Percentiles rank a stretch among this genome's conserved stretches.
These are phyloP conservation scores for Lates japonicus DNA, from an alignment of 2,797 vertebrate genomes.

Conservation along the genomic window DNA sequence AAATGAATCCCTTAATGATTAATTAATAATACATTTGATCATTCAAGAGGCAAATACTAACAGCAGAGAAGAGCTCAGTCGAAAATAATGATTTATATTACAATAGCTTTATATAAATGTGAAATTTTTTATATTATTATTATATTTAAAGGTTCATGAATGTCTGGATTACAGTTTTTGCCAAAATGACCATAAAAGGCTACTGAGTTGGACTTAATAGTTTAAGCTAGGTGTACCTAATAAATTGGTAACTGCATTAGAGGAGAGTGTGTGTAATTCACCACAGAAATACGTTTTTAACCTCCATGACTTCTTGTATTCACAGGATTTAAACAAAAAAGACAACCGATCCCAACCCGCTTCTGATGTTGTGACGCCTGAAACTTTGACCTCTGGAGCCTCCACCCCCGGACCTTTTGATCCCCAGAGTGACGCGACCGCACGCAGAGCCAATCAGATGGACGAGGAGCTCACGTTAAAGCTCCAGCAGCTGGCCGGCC, in stretches of 20 bases:
- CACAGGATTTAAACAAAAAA: conserved; percentile 71
- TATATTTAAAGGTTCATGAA: neutral
- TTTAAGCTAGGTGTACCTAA: neutral
- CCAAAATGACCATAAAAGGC: too few species aligned
- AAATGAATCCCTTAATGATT: neutral
- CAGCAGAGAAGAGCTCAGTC: neutral
- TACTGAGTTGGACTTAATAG: too few species aligned
- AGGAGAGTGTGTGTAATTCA: neutral
- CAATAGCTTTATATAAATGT: too few species aligned
- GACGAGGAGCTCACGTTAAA: conserved; percentile 56
- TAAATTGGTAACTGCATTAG: neutral
- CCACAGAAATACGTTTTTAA: neutral
- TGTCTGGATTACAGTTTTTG: neutral
- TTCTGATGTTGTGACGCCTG: conserved; percentile 67
- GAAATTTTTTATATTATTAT: too few species aligned
- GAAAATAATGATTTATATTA: neutral
- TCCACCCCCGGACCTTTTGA: conserved; percentile 66
- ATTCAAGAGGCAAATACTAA: neutral
- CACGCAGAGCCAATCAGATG: conserved; percentile 28
- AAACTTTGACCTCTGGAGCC: conserved; percentile 74
- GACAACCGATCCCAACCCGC: conserved; percentile 26
- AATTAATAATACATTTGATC: neutral
- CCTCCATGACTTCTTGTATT: conserved; percentile 13
- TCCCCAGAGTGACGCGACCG: conserved; percentile 20
- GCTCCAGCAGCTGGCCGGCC: conserved; percentile 36